Evolutionary conservation across 2,797 vertebrate genomes (phyloP).

Genomic region (Oceanodroma leucorhoa): DNA sequence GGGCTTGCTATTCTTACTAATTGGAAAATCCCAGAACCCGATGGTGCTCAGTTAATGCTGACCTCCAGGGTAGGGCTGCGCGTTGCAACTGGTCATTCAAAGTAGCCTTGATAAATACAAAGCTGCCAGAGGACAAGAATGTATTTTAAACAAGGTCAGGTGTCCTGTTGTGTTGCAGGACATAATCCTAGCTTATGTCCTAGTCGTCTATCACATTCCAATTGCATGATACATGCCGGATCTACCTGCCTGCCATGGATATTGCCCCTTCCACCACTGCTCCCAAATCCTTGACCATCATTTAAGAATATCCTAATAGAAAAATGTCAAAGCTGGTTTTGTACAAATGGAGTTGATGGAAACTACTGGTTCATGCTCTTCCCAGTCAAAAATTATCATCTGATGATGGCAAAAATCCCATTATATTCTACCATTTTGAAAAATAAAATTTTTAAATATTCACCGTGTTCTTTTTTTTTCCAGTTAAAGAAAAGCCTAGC

Average conservation of each 20-base stretch:
- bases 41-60: not conserved
- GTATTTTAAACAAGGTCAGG: not conserved
- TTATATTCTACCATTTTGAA: not conserved
- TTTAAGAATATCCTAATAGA: not conserved
- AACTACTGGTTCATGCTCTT: not conserved
- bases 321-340: not conserved
- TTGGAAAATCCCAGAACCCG: not conserved
- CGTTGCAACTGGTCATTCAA: not conserved
- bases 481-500: not conserved
- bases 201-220: not conserved
- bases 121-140: conserved; percentile 15
- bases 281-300: not conserved
- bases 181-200: not conserved
- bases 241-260: not conserved
- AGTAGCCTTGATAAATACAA: not conserved
- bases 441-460: not conserved
- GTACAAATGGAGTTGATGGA: not conserved
- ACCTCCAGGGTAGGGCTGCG: not conserved
- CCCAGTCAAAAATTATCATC: not conserved
- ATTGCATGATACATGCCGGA: not conserved
- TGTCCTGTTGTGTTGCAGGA: not conserved
- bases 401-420: not conserved
- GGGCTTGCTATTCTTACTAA: not conserved
- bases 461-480: not conserved
- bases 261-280: not conserved